phyloP scores from a whole-genome alignment of 1,140 invertebrate genomes.

The Asbolus verrucosus region DNA sequence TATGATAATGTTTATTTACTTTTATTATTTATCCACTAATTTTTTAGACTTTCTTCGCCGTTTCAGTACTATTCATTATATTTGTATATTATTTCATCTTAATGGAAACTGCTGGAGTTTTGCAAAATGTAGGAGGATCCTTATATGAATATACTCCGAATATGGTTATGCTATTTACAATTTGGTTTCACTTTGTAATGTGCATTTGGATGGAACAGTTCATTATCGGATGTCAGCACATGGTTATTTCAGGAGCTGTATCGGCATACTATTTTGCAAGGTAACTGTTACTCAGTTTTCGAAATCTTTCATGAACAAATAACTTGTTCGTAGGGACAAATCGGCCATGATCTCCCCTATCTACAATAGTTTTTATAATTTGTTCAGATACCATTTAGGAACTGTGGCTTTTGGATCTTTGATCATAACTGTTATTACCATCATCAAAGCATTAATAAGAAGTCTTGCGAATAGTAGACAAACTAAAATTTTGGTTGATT shows the following conservation, averaged over 20 bases:
- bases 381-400: conserved; percentile 80
- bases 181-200: conserved; percentile 68
- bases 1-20: no score
- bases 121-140: conserved; percentile 1
- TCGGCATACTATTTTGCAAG: conserved; percentile 83
- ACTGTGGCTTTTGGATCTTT: conserved; percentile 83
- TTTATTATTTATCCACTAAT: no score
- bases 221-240: conserved; percentile 80
- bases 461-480: conserved; percentile 47
- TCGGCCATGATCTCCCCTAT: conserved; percentile 71
- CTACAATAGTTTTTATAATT: conserved; percentile 68
- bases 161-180: conserved; percentile 72
- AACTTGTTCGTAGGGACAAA: conserved; percentile 72
- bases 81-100: conserved; percentile 29
- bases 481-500: conserved; percentile 64
- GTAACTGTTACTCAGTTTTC: conserved; percentile 64
- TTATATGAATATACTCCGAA: conserved; percentile 66
- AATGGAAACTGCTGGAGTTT: conserved; percentile 40
- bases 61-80: conserved; percentile 24
- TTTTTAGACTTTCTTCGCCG: conserved; percentile 48
- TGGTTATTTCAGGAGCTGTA: conserved; percentile 81
- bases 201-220: conserved; percentile 82
- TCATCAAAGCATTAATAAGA: conserved; percentile 71
- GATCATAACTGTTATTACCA: conserved; percentile 77
- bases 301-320: no score